Base-by-base conservation (phyloP, 2,888 invertebrate species). In the Monochamus alternatus region DNA sequence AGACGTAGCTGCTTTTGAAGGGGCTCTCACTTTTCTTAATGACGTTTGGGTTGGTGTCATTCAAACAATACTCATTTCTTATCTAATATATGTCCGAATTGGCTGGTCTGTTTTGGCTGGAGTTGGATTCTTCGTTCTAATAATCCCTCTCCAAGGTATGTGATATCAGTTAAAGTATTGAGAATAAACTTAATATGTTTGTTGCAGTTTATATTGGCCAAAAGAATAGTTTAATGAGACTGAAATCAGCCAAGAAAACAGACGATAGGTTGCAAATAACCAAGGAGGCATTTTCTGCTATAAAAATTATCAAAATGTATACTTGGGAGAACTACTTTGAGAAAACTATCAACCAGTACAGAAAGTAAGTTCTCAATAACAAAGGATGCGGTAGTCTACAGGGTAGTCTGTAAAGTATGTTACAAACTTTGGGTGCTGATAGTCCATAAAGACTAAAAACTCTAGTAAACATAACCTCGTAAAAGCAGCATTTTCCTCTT, bases 21-120 rank as follows among this genome's bases (percentile, higher is more conserved):
- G 95, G 84, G 95, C 95, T 7, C 91, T 96, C 62, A 93, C 95
- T 80, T 97, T 97, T 87, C 87, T 97, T 2, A 97, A 98, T 89
- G 98, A 97, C 87, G 90, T 98, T 51, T 97, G 97, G 96, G 94
- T 97, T 75, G 97, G 97, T 0, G 96, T 97, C 0, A 86, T 96
- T 30, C 95, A 97, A 83, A 95, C 96, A 0, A 88, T 94, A 68
- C 92, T 96, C 78, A 94, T 96, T 76, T 93, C 95, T 1, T 94
- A 92, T 86, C 92, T 98, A 73, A 94, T 97, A 91, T 95, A 93
- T 83, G 75, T 77, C n/a, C 84, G 90, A 88, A 90, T 92, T 81
- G 91, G 91, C 12, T 82, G 89, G 12, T 82, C 92, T 0, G 90
- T 91, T 4, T 85, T 91, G 59, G 88, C 91, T 78, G 92, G 92